Evolutionary conservation across 2,113 vertebrate species (phyloP), one percentile per base, ranked within the genome.

Genomic region (Hydrochoerus hydrochaeris): DNA sequence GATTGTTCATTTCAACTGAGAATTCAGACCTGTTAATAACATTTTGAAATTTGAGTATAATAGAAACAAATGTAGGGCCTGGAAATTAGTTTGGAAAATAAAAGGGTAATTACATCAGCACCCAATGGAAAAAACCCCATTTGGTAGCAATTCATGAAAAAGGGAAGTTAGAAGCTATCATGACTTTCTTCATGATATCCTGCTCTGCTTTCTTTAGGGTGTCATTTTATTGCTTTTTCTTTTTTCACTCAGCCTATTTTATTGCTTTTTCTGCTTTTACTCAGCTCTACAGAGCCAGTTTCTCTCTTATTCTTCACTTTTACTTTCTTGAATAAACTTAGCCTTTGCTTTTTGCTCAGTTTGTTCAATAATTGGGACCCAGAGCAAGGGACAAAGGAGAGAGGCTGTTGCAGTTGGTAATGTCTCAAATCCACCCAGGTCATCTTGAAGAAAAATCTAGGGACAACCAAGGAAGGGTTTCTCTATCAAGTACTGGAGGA

Each of bases 21-120:
- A 69, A 88, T 69, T 91, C 78, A 96, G 92, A 85, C 26, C 93
- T 89, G 44, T 89, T 96, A 86, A 86, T 26, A 63, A 73, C n/a
- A 77, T 89, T 91, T 91, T 44, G 93, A 91, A 93, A 84, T 93
- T 77, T 78, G 87, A 69, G 62, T 35, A 9, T 75, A 91, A 84
- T 49, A 85, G 84, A 96, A 91, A 89, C 89, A 78, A 85, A 86
- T 17, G 71, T 26, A 67, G 80, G 52, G 24, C 65, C 46, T 86
- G 78, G 65, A 96, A 95, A 90, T 88, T 69, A 85, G 46, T 52
- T 84, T 83, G n/a, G 30, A 84, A 62, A 84, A 46, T 77, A 82
- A 88, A 91, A 85, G 83, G 5, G 5, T 35, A 96, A 63, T 85
- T 88, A 71, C 4, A 82, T 28, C 41, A 46, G 44, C 49, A 77